Base-by-base conservation (phyloP, 2,888 invertebrate species). In the Agonopterix alstromeriana region DNA sequence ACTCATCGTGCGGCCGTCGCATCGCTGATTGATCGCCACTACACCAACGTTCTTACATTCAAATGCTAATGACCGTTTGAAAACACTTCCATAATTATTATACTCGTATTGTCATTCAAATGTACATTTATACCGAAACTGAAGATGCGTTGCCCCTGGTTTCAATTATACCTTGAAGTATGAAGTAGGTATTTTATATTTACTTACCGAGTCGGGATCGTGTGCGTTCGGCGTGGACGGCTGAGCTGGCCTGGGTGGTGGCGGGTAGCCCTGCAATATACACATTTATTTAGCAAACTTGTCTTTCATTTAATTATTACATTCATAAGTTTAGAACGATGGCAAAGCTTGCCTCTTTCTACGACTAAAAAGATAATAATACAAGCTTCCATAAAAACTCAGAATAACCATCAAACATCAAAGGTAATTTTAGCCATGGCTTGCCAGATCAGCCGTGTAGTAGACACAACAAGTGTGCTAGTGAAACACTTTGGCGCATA, bases 181-280 rank as follows among this genome's bases (percentile, higher is more conserved):
- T 12, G 9, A 42, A 11, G 11, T 36, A 36, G 1, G 1, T 12
- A 42, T 42, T 42, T 42, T 10, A 10, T 3, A 14, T 5, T 50
- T 46, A 92, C 93, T 92, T 86, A 94, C 94, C 86, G 93, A 91
- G 77, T 94, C 94, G 58, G 94, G 94, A 74, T 92, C 93, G 79
- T 94, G 94, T 67, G 94, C 91, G 82, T 94, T 94, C 59, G 94
- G 94, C 59, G 94, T 94, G 70, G 94, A 94, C 68, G 94, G 91
- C 79, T 93, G 93, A 60, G 93, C 91, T 55, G 93, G 94, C 80
- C 94, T 89, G 60, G 90, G 92, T 56, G 93, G 93, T 61, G 93
- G 92, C 63, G 93, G 92, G 77, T 93, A 93, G 65, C 91, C 91
- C 92, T 93, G 90, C 43, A 61, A 46, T 11, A 17, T 17, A 5